Percentiles rank a stretch among this genome's conserved stretches.
Evolutionary conservation across 2,113 vertebrate genomes (phyloP).

Genomic region (Malurus elegans): DNA sequence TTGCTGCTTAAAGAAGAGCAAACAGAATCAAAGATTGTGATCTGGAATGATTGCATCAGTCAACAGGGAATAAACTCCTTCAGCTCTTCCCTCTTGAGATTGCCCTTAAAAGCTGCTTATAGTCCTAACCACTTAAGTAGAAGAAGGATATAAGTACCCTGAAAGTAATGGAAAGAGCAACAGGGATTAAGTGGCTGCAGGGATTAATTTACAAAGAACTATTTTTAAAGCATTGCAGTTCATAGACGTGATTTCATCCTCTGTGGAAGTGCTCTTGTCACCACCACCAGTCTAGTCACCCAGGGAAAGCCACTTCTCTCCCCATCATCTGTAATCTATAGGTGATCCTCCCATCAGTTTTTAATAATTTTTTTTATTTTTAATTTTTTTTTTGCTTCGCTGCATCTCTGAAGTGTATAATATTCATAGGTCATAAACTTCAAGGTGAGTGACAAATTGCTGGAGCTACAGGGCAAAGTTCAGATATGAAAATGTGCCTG

Average conservation of each 20-base stretch:
- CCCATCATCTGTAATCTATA: background rate
- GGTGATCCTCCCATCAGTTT: background rate
- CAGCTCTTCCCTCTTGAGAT: background rate
- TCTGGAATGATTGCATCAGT: background rate
- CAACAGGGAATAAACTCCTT: background rate
- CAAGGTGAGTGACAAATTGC: background rate
- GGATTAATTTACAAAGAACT: conserved; percentile 26
- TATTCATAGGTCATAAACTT: background rate
- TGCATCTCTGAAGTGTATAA: background rate
- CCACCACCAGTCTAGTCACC: background rate
- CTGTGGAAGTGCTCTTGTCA: background rate
- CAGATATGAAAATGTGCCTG: background rate
- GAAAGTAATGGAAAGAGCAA: conserved; percentile 55
- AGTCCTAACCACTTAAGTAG: conserved; percentile 39
- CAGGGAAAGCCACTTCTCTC: background rate
- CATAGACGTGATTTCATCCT: background rate
- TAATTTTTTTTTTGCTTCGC: background rate
- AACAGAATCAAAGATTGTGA: fast-evolving
- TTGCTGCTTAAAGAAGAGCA: background rate
- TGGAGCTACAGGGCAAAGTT: background rate
- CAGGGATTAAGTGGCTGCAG: conserved; percentile 24
- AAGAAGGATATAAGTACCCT: conserved; percentile 49
- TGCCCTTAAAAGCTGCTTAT: conserved; percentile 60
- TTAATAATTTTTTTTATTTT: background rate
- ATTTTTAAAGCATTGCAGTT: conserved; percentile 20